phyloP scores from a whole-genome alignment of 2,113 vertebrate species.

The Oncorhynchus keta region DNA sequence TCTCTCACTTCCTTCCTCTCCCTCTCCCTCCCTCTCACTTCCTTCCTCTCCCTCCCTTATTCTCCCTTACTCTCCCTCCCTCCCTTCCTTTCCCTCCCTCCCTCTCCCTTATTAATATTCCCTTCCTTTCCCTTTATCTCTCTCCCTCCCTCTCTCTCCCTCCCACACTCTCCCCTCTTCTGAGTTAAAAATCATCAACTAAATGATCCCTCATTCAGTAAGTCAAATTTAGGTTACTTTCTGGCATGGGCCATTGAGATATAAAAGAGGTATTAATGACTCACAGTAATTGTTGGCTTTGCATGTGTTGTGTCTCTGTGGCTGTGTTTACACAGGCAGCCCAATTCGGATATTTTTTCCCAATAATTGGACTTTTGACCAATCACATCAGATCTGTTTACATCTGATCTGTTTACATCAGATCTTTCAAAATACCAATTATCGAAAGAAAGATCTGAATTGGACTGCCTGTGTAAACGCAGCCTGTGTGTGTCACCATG shows the following conservation, averaged over 20 bases:
- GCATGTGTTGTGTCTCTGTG: neutral
- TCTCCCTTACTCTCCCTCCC: no score
- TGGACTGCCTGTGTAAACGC: no score
- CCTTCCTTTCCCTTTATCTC: neutral
- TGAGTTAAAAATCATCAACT: constrained; percentile 14
- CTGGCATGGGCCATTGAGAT: neutral
- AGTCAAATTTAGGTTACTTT: constrained; percentile 15
- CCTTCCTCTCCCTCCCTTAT: no score
- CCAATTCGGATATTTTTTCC: neutral
- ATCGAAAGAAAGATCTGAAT: no score
- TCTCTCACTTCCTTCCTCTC: neutral
- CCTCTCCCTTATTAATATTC: neutral
- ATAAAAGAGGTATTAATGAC: neutral
- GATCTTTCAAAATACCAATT: no score
- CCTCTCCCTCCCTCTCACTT: neutral
- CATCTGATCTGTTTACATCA: no score
- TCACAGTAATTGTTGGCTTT: neutral
- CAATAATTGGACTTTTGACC: constrained; percentile 17
- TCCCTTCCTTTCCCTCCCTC: neutral
- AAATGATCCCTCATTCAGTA: constrained; percentile 35
- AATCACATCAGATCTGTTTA: no score
- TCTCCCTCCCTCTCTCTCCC: constrained; percentile 5
- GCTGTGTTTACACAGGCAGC: neutral
- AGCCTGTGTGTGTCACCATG: no score
- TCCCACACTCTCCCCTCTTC: constrained; percentile 1